These are phyloP conservation scores for Synergus itoensis DNA, from an alignment of 2,888 invertebrate species.

Conservation along the genomic window DNA sequence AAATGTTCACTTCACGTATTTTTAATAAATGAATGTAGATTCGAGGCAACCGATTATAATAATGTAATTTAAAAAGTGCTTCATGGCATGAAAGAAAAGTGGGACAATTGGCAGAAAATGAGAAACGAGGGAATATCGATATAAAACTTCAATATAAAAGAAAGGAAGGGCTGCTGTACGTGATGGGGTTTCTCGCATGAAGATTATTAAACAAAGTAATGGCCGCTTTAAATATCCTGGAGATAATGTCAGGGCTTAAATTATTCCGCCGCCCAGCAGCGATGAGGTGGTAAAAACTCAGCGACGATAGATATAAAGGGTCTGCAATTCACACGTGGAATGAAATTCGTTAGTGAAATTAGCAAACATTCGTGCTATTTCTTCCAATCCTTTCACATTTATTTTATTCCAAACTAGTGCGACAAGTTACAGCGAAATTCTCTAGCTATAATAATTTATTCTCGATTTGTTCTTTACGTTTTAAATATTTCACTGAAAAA, in stretches of 20 bases:
- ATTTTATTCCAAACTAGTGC: background rate
- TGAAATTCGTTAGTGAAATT: constrained; percentile 2
- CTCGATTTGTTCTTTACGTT: background rate
- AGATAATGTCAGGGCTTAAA: constrained; percentile 8
- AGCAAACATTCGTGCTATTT: background rate
- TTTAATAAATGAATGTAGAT: background rate
- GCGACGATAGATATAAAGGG: background rate
- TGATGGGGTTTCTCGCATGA: constrained; percentile 14
- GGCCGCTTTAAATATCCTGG: background rate
- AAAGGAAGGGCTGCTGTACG: constrained; percentile 19
- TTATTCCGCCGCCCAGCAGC: background rate
- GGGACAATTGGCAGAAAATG: background rate
- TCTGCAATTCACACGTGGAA: constrained; percentile 5
- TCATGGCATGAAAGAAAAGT: background rate
- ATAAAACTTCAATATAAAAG: constrained; percentile 15
- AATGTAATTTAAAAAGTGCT: background rate
- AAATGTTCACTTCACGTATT: background rate
- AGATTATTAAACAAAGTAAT: constrained; percentile 33
- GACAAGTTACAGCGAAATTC: background rate
- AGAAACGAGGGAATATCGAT: constrained; percentile 6
- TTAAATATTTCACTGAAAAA: background rate
- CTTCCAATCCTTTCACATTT: background rate
- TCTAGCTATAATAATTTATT: background rate
- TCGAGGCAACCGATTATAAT: background rate
- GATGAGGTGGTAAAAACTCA: constrained; percentile 5